Evolutionary conservation across 2,888 invertebrate species (phyloP), one percentile per base, ranked within the genome.

Genomic region (Agrochola lota): DNA sequence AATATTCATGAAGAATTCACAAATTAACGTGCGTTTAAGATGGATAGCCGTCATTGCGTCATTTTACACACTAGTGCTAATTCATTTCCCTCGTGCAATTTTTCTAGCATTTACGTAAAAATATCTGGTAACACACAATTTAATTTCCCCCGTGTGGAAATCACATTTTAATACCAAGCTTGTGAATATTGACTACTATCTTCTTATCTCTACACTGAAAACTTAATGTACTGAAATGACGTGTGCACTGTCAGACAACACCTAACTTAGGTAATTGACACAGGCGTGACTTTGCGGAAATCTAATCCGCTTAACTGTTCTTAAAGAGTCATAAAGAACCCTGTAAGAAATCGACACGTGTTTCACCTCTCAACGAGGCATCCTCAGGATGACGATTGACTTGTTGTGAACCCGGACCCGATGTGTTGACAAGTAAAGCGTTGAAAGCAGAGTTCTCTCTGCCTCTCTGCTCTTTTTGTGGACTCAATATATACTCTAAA

Each of bases 21-120:
- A 76, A 49, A 67, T 68, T 43, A 67, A 49, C 40, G n/a, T 49
- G 40, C 20, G 15, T 35, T 81, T 49, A 62, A 62, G 67, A 68
- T 15, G n/a, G 57, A 82, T 79, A 49, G 55, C 67, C 5, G n/a
- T 62, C n/a, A 23, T 60, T n/a, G 35, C 23, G 15, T 75, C 15
- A 55, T 62, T 62, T 79, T 57, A 62, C 55, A 30, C 5, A 11
- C 30, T 57, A 55, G 59, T 49, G 46, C 30, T 52, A 30, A 71
- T 78, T 30, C 0, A 59, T 78, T 80, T 43, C 52, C 30, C 26
- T 78, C 9, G 30, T 57, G 17, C 2, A 8, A 62, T 15, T 55
- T 55, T 5, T 63, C n/a, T 63, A 71, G 8, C 30, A n/a, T 59
- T 5, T 8, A 63, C 4, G 6, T 52, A 17, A 64, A 74, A 62